A percentile compares a stretch with the other conserved stretches of the same genome.
Conservation (phyloP, 1,140 invertebrate species). For the Uloborus diversus region DNA sequence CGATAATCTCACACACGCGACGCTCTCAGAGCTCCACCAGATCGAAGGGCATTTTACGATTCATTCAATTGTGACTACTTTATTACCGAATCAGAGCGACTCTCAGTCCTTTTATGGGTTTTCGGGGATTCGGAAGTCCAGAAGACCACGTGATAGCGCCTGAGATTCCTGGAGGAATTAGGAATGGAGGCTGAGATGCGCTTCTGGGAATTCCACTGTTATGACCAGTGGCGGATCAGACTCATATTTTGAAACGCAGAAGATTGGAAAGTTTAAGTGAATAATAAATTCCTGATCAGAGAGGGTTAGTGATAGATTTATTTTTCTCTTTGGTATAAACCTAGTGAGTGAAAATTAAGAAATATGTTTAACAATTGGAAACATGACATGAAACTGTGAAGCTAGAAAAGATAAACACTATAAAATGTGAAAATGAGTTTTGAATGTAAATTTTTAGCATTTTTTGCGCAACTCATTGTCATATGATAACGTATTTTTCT, state of each 20-base stretch:
- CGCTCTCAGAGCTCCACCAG: constrained; percentile 13
- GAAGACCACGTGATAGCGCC: neutral
- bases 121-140: constrained; percentile 4
- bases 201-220: neutral
- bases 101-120: constrained; percentile 29
- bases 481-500: too few species aligned
- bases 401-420: too few species aligned
- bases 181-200: neutral
- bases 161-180: constrained; percentile 9
- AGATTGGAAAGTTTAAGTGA: neutral
- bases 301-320: neutral
- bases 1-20: constrained; percentile 43
- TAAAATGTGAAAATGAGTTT: too few species aligned
- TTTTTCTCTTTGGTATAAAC: neutral
- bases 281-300: constrained; percentile 27
- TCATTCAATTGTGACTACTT: constrained; percentile 47
- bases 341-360: too few species aligned
- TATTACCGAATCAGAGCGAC: constrained; percentile 46
- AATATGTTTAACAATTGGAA: too few species aligned
- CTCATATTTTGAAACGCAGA: constrained; percentile 19
- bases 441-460: too few species aligned
- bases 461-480: too few species aligned
- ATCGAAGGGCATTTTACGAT: constrained; percentile 40
- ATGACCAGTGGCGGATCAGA: constrained; percentile 19
- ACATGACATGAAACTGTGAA: too few species aligned